These are phyloP conservation scores for Plebejus anna DNA, from an alignment of 2,888 invertebrate genomes.

Conservation along the genomic window DNA sequence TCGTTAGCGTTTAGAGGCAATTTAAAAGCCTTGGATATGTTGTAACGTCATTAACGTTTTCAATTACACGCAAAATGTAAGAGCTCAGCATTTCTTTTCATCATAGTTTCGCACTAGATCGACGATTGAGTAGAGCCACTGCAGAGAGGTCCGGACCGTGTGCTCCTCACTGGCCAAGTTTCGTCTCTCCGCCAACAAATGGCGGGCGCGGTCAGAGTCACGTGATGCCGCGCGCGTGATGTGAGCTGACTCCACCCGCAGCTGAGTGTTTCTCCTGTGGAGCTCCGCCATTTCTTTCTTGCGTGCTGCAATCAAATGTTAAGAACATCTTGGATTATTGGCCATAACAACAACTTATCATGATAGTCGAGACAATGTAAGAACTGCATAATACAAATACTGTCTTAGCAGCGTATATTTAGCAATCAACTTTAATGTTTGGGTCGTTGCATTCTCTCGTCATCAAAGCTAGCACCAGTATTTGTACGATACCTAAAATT, in stretches of 20 bases:
- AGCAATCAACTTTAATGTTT: too few relatives aligned
- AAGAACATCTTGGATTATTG: background rate
- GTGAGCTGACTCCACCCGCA: slow-evolving; percentile 72
- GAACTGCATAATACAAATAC: background rate
- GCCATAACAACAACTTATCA: background rate
- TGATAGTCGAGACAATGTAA: background rate
- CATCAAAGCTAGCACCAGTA: too few relatives aligned
- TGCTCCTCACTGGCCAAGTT: slow-evolving; percentile 56
- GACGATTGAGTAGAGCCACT: slow-evolving; percentile 50
- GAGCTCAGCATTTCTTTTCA: slow-evolving; percentile 29
- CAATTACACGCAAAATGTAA: background rate
- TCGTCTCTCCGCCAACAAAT: slow-evolving; percentile 59
- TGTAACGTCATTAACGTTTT: background rate
- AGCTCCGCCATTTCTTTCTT: slow-evolving; percentile 67
- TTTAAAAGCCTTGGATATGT: background rate
- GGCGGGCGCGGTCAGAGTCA: slow-evolving; percentile 60
- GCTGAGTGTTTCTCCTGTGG: slow-evolving; percentile 64
- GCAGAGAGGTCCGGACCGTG: slow-evolving; percentile 48
- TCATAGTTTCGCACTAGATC: slow-evolving; percentile 47
- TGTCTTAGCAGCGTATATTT: too few relatives aligned
- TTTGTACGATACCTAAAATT: too few relatives aligned
- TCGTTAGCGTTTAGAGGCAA: background rate
- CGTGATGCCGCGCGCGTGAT: slow-evolving; percentile 68
- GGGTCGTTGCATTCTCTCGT: too few relatives aligned
- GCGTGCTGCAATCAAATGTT: slow-evolving; percentile 61